A percentile compares a stretch with the other conserved stretches of the same genome.
Conservation (phyloP, 2,113 vertebrate genomes). For the Pongo pygmaeus region DNA sequence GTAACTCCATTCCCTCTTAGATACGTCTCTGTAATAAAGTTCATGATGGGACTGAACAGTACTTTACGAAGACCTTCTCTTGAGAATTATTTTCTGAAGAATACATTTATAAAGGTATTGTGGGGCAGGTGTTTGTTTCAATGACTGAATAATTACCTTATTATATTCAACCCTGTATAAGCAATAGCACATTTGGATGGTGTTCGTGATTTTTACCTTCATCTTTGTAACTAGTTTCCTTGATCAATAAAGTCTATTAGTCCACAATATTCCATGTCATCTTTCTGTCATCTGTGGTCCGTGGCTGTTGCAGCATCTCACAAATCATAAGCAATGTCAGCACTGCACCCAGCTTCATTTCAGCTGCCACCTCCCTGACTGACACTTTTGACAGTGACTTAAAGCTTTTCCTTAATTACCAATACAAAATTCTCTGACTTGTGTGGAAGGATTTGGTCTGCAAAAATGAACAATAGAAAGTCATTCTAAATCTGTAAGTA, state of each 20-base stretch:
- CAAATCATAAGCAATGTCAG: background rate
- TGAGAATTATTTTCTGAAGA: background rate
- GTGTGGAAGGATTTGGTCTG: background rate
- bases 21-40: background rate
- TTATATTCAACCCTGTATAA: background rate
- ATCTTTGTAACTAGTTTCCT: background rate
- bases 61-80: background rate
- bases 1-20: background rate
- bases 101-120: background rate
- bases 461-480: background rate
- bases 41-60: background rate
- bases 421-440: background rate
- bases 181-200: background rate
- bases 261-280: background rate
- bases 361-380: background rate
- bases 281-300: background rate
- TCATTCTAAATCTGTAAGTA: background rate
- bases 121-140: background rate
- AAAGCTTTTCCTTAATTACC: background rate
- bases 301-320: background rate
- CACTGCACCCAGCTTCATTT: background rate
- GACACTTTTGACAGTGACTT: background rate
- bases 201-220: background rate
- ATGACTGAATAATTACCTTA: background rate
- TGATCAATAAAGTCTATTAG: background rate